Conservation (phyloP, 1,140 invertebrate genomes). For the Papilio dardanus region DNA sequence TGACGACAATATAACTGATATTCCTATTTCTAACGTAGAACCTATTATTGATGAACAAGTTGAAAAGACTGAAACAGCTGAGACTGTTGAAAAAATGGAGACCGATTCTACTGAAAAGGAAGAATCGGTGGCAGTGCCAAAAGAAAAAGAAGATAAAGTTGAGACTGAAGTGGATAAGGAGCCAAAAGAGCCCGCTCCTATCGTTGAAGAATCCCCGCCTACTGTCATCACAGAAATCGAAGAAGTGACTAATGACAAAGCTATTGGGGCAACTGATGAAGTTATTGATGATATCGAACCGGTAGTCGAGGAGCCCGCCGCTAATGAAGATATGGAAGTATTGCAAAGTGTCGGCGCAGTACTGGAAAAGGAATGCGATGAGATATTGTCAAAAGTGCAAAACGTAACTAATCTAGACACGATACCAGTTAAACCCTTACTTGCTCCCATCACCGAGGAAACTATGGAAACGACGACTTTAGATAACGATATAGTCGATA, state of each 20-base stretch:
- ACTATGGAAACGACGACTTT: slow-evolving; percentile 69
- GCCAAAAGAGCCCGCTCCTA: slow-evolving; percentile 41
- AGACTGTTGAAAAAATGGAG: slow-evolving; percentile 20
- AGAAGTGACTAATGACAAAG: slow-evolving; percentile 64
- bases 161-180: slow-evolving; percentile 42
- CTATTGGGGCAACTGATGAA: slow-evolving; percentile 54
- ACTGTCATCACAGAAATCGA: slow-evolving; percentile 66
- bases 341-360: slow-evolving; percentile 72
- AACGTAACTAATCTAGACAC: slow-evolving; percentile 74
- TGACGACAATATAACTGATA: slow-evolving; percentile 50
- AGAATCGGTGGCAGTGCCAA: slow-evolving; percentile 39
- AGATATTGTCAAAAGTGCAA: slow-evolving; percentile 74
- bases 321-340: slow-evolving; percentile 64
- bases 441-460: slow-evolving; percentile 72
- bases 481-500: slow-evolving; percentile 72
- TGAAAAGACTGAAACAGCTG: slow-evolving; percentile 17
- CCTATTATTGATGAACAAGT: slow-evolving; percentile 45
- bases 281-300: slow-evolving; percentile 67
- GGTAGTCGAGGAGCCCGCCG: slow-evolving; percentile 67
- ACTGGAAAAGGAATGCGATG: slow-evolving; percentile 75
- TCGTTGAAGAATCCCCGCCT: slow-evolving; percentile 59
- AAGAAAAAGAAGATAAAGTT: slow-evolving; percentile 45
- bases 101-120: slow-evolving; percentile 40
- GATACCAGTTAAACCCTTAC: slow-evolving; percentile 66
- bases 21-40: slow-evolving; percentile 49